phyloP scores from a whole-genome alignment of 2,888 invertebrate genomes.

The Phalangium opilio region DNA sequence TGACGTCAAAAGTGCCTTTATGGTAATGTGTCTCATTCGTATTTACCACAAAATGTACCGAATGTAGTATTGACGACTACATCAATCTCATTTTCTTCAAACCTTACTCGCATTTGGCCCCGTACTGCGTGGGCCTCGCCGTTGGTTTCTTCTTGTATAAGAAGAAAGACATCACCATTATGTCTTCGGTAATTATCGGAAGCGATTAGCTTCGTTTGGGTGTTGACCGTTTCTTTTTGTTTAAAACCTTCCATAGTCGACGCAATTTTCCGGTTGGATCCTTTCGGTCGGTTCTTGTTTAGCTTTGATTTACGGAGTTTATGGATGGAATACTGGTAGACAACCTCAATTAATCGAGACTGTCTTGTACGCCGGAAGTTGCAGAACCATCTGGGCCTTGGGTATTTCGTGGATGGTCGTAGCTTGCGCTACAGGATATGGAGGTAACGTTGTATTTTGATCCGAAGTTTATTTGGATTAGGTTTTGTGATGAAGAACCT shows the following conservation, averaged over 20 bases:
- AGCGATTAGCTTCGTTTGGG: too few species aligned
- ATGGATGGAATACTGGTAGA: constrained; percentile 15
- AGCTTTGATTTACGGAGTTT: constrained; percentile 13
- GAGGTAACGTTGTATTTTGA: too few species aligned
- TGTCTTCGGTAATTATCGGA: too few species aligned
- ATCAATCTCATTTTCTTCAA: constrained; percentile 6
- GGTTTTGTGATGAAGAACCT: too few species aligned
- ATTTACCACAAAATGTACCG: too few species aligned
- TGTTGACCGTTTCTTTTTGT: too few species aligned
- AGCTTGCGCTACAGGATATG: constrained; percentile 12
- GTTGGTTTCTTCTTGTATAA: constrained; percentile 12
- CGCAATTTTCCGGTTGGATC: constrained; percentile 13
- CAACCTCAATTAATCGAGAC: constrained; percentile 10
- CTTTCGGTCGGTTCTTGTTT: constrained; percentile 3
- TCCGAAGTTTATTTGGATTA: too few species aligned
- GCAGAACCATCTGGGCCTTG: constrained; percentile 11
- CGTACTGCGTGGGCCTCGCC: constrained; percentile 16
- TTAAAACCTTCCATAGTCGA: constrained; percentile 4
- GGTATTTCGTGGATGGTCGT: constrained; percentile 14
- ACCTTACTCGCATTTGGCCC: constrained; percentile 14
- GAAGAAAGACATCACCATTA: constrained; percentile 12
- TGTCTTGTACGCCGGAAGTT: constrained; percentile 11
- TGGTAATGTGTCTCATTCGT: too few species aligned
- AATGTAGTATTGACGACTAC: too few species aligned
- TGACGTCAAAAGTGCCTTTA: too few species aligned